Conservation (phyloP, 1,140 invertebrate genomes). For the Rhopalosiphum maidis region DNA sequence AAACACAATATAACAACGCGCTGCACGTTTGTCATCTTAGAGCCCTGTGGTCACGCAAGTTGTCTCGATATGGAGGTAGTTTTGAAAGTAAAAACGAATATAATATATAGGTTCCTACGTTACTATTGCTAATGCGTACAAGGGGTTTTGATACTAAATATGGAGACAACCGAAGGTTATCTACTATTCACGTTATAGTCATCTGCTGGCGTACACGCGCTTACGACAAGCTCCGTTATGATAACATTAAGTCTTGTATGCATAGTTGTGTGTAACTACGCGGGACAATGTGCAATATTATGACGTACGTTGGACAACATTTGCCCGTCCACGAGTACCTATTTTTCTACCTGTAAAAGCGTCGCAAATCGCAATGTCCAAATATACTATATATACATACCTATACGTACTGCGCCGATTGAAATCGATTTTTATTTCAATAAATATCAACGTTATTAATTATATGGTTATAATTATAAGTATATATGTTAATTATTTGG, state of each 20-base stretch:
- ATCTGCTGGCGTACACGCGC: conserved; percentile 15
- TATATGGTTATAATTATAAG: too few relatives aligned
- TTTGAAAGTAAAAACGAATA: conserved; percentile 55
- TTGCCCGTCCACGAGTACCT: too few relatives aligned
- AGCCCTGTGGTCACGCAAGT: conserved; percentile 54
- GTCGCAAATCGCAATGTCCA: neutral
- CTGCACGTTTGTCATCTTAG: conserved; percentile 33
- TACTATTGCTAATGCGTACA: neutral
- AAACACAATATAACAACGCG: neutral
- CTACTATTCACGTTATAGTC: conserved; percentile 17
- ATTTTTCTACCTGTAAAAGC: neutral
- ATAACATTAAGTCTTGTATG: neutral
- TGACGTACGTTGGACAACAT: neutral
- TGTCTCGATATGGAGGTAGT: conserved; percentile 54
- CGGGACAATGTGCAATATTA: neutral
- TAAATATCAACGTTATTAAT: too few relatives aligned
- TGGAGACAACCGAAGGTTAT: conserved; percentile 43
- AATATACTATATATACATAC: neutral
- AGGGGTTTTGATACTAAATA: conserved; percentile 53
- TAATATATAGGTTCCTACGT: conserved; percentile 23
- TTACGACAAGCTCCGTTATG: conserved; percentile 42
- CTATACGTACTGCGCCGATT: too few relatives aligned
- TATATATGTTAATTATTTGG: too few relatives aligned
- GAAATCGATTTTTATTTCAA: neutral
- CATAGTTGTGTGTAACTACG: neutral